A percentile compares a stretch with the other conserved stretches of the same genome.
These are phyloP conservation scores for Mallotus villosus DNA, from an alignment of 2,797 vertebrate genomes.

Conservation along the genomic window DNA sequence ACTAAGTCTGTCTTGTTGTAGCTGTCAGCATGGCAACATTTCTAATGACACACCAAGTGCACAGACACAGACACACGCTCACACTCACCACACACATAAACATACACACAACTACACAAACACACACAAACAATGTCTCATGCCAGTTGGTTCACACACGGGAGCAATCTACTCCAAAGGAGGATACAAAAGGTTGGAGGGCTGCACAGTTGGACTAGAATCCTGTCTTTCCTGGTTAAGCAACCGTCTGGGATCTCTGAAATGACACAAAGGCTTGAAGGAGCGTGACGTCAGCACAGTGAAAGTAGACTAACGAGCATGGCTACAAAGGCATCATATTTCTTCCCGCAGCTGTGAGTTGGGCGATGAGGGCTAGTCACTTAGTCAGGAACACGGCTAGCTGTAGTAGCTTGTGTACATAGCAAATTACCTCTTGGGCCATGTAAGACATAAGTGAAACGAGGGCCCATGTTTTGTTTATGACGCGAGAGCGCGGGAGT, in stretches of 20 bases:
- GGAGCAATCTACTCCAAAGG: neutral
- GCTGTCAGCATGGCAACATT: neutral
- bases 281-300: conserved; percentile 20
- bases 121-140: neutral
- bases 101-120: conserved; percentile 3
- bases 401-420: no score
- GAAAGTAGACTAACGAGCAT: conserved; percentile 16
- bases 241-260: conserved; percentile 30
- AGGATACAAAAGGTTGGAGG: neutral
- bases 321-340: conserved; percentile 1
- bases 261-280: conserved; percentile 26
- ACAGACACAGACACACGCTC: neutral
- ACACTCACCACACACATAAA: neutral
- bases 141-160: no score
- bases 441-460: no score
- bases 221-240: neutral
- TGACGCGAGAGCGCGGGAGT: conserved; percentile 22
- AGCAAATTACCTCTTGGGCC: no score
- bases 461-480: conserved; percentile 8
- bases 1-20: neutral
- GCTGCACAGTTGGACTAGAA: conserved; percentile 28
- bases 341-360: neutral
- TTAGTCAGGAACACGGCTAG: neutral
- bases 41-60: neutral
- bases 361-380: neutral